Conservation (phyloP, 2,113 vertebrate species). For the Glaucidium brasilianum region DNA sequence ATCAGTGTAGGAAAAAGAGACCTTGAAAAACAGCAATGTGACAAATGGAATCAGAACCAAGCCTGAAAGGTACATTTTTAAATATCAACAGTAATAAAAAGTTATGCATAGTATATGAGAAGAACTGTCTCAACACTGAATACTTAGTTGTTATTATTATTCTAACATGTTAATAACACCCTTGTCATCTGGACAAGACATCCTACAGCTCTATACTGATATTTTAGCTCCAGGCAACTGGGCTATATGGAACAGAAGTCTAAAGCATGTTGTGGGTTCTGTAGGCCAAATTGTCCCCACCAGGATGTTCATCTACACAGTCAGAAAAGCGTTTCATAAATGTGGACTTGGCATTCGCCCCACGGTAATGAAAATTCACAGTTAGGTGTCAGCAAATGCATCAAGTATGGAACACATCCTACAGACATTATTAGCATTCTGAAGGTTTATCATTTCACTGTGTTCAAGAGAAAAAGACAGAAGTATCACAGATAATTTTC, state of each 20-base stretch:
- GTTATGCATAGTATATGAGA: background rate
- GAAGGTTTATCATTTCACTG: background rate
- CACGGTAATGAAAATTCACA: background rate
- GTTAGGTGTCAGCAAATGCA: background rate
- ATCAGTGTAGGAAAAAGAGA: background rate
- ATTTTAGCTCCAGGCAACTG: background rate
- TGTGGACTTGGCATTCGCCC: background rate
- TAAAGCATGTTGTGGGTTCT: background rate
- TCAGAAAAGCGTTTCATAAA: background rate
- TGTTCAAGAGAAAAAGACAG: background rate
- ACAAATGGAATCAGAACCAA: background rate
- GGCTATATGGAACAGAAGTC: background rate
- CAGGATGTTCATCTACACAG: background rate
- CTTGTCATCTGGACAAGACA: background rate
- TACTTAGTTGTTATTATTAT: background rate
- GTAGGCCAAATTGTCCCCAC: background rate
- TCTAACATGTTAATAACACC: background rate
- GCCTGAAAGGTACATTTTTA: background rate
- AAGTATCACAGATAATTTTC: background rate
- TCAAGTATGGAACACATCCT: background rate
- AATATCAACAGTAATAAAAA: background rate
- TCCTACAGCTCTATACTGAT: background rate
- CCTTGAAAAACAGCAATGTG: background rate
- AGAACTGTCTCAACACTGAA: background rate
- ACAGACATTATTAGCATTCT: background rate